Base-by-base conservation (phyloP, 2,888 invertebrate genomes). In the Acanthopleura granulata region DNA sequence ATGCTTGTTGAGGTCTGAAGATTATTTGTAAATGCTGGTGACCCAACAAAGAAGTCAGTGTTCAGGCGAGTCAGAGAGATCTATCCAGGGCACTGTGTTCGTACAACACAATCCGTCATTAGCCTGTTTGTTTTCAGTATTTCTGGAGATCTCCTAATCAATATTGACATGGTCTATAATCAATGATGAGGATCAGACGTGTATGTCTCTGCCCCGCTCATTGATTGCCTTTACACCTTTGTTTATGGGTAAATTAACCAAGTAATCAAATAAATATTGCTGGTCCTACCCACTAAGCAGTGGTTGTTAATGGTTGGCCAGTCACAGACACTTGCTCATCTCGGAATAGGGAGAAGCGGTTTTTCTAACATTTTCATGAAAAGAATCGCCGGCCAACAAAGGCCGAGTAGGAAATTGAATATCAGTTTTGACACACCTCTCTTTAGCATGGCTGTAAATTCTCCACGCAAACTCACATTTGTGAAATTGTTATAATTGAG, bases 401-500 rank as follows among this genome's bases (percentile, higher is more conserved):
- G 40, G 40, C 40, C 9, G 40, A 40, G 22, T 22, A 57, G 57
- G 57, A 57, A 57, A 57, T 57, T 57, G 57, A 22, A 22, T 57
- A n/a, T 57, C 57, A 57, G 22, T 57, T 57, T 57, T 57, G 18
- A n/a, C 57, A 18, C 22, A n/a, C n/a, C 18, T 22, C 22, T 57
- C 18, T n/a, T n/a, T 22, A 57, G 22, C 22, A 57, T n/a, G 22
- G 6, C 57, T 18, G 12, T 57, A 57, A 57, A 57, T 22, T 57
- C 6, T 57, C 18, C 22, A 3, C 57, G 22, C n/a, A n/a, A 22
- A n/a, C 22, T 57, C 22, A 22, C 57, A 18, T 57, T 12, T 22
- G 57, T 57, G n/a, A 57, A 57, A 57, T 57, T 57, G 57, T 57
- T 57, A 18, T 57, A 57, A 57, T 57, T 57, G 57, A 57, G 57